Evolutionary conservation across 2,888 invertebrate genomes (phyloP).

Genomic region (Aproaerema taeniolella): DNA sequence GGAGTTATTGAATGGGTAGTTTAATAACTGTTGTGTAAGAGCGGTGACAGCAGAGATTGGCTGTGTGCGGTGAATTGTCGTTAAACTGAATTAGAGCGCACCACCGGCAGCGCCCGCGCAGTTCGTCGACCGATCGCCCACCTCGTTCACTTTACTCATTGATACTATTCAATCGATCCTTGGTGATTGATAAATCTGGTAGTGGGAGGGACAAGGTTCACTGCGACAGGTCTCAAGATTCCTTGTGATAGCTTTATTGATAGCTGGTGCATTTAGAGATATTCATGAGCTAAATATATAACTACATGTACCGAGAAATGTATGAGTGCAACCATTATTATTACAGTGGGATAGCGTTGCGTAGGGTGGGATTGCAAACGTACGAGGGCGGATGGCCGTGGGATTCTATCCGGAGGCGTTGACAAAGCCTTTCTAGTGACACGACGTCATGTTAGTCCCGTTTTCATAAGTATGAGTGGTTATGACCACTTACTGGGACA

Average conservation of each 20-base stretch:
- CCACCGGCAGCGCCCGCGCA: slow-evolving; percentile 68
- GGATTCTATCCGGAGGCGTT: slow-evolving; percentile 25
- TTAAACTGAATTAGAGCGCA: slow-evolving; percentile 72
- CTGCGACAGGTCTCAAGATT: slow-evolving; percentile 23
- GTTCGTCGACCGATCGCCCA: slow-evolving; percentile 76
- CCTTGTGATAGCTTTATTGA: slow-evolving; percentile 4
- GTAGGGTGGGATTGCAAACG: slow-evolving; percentile 23
- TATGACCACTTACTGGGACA: too few species aligned
- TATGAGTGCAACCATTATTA: too few species aligned
- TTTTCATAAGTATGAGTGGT: slow-evolving; percentile 20
- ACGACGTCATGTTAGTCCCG: slow-evolving; percentile 24
- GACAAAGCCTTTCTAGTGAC: slow-evolving; percentile 21
- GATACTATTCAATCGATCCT: slow-evolving; percentile 70
- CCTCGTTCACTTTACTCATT: slow-evolving; percentile 59
- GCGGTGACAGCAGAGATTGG: slow-evolving; percentile 44
- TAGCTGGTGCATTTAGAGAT: neutral
- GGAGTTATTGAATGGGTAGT: slow-evolving; percentile 33
- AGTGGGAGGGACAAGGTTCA: slow-evolving; percentile 56
- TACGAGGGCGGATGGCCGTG: slow-evolving; percentile 23
- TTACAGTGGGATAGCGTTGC: too few species aligned
- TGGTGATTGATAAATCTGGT: slow-evolving; percentile 60
- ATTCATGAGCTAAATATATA: too few species aligned
- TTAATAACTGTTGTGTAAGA: slow-evolving; percentile 44
- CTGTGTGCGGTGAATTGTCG: slow-evolving; percentile 60
- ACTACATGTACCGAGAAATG: too few species aligned